These are phyloP conservation scores for Macrotis lagotis DNA, from an alignment of 2,113 vertebrate genomes.

Conservation along the genomic window DNA sequence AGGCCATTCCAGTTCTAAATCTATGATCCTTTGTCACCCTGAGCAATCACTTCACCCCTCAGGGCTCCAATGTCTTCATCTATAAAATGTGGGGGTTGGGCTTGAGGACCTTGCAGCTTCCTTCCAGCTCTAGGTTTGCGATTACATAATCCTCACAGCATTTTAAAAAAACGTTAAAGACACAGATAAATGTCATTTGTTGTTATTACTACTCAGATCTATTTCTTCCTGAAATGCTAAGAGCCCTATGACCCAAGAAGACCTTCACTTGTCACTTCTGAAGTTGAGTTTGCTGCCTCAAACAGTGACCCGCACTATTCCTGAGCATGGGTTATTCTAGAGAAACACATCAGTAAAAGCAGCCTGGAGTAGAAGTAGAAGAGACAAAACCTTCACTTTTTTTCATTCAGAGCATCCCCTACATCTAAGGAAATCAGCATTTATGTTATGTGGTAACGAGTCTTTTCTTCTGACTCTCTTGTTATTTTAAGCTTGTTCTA, in stretches of 20 bases:
- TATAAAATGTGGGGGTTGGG: not conserved
- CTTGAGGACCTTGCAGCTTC: not conserved
- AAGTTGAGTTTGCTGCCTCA: not conserved
- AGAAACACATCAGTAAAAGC: not conserved
- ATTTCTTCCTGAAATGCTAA: not conserved
- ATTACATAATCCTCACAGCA: not conserved
- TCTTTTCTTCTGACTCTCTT: not conserved
- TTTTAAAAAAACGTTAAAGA: not conserved
- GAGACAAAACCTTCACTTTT: not conserved
- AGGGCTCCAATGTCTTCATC: not conserved
- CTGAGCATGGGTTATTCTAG: not conserved
- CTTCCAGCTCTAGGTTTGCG: not conserved
- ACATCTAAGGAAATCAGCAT: not conserved
- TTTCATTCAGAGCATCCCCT: not conserved
- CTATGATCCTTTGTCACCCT: not conserved
- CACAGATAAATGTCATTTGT: not conserved
- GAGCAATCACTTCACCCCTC: not conserved
- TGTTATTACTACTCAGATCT: not conserved
- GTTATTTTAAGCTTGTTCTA: not conserved
- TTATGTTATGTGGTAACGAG: not conserved
- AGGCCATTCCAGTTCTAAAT: not conserved
- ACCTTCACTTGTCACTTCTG: not conserved
- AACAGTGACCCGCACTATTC: not conserved
- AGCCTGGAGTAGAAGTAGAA: not conserved
- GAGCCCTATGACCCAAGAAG: not conserved